Evolutionary conservation across 2,888 invertebrate species (phyloP), one percentile per base, ranked within the genome.

Genomic region (Bibio marci): DNA sequence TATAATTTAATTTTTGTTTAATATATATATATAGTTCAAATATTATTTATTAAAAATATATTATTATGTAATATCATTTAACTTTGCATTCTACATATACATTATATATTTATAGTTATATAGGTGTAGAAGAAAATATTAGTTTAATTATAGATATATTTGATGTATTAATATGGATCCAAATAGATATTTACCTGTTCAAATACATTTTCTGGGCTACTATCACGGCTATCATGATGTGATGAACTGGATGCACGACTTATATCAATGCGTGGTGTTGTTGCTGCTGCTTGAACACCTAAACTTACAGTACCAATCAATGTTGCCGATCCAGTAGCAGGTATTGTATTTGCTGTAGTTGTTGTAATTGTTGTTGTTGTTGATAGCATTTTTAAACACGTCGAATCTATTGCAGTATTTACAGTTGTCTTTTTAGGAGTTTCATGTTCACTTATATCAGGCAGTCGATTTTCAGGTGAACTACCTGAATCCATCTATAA

Each of bases 231-330:
- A 55, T 86, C 85, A 55, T 86, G 85, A 52, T 87, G 85, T 28
- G 83, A 83, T 41, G 86, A 85, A 57, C 83, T 83, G 54, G 85
- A 85, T 5, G 88, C 87, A 48, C 87, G 72, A 47, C 86, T 87
- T 57, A 88, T 81, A 64, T 88, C 87, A 50, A 87, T 88, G 52
- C 88, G 72, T 17, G 87, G 87, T 38, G 86, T 79, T 38, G 86
- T 78, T 47, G 73, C 70, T 15, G 82, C 79, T 34, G 80, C 74
- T 48, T 70, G 68, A 31, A 70, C 56, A 3, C 53, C 52, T 34
- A 52, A 46, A 8, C 54, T 49, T 32, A 52, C 47, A 47, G 50
- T 48, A 11, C 48, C 49, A 14, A 49, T 48, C 18, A 47, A 47
- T 48, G 47, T 58, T 38, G 45, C 55, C 52, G 40, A 52, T 6